Evolutionary conservation across 23 tunicate species (phyloP), one percentile per base, ranked within the genome.

Genomic region (Ascidia mentula): DNA sequence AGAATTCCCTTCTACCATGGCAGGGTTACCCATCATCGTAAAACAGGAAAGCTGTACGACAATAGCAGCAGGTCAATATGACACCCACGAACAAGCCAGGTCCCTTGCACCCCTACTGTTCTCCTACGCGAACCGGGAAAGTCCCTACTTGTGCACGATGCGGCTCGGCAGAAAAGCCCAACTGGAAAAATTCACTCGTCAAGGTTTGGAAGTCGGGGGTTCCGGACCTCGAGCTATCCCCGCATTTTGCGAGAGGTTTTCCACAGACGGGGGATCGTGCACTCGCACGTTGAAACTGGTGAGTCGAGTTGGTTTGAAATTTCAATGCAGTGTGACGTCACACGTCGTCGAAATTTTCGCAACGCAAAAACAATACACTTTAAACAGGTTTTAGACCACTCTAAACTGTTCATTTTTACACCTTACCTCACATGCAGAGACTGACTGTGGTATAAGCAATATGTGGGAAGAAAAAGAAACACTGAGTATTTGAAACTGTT

Each of bases 191-290:
- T 72, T 72, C 18, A 35, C 75, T 18, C 24, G 40, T 2, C 36
- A 40, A 32, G 22, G 65, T 26, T 3, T 20, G 28, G 65, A 53
- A 5, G 65, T 20, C 24, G 22, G 4, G 2, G 77, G 73, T 1
- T 75, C 34, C 0, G 78, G 38, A n/a, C 22, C 53, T 31, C 20
- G n/a, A 13, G 84, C 75, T 2, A 60, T 34, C 32, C 87, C 93
- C 6, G 37, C 79, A 6, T 93, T 77, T 59, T 93, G 98, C 72
- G 89, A 93, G 70, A 80, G 90, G 45, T 93, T 93, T 77, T 93
- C 98, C 22, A 88, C 88, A 9, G 98, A 93, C 42, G 98, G 98
- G 20, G 98, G 98, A 53, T 90, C 98, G 33, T 88, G 98, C 80
- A 93, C 98, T 22, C 75, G 98, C 46, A 88, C 84, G 26, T 39